Conservation (phyloP, 2,888 invertebrate genomes). For the Drosophila histrio region DNA sequence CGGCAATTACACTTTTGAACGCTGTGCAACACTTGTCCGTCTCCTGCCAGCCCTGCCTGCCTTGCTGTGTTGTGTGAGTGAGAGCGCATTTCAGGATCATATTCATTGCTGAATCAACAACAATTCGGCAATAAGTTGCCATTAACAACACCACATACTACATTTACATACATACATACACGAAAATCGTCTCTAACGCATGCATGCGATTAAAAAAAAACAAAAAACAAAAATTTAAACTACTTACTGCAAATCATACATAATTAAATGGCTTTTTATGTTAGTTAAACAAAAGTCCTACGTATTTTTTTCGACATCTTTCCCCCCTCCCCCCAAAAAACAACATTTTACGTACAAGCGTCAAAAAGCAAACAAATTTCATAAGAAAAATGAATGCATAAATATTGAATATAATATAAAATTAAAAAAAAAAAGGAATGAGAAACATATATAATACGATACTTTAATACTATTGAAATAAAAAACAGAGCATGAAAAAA, state of each 20-base stretch:
- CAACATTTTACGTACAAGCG: constrained; percentile 37
- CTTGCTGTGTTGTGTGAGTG: constrained; percentile 15
- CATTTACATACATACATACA: constrained; percentile 34
- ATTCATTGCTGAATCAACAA: constrained; percentile 33
- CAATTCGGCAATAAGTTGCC: constrained; percentile 50
- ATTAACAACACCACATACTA: constrained; percentile 25
- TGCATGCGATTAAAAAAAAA: constrained; percentile 33
- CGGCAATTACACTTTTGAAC: constrained; percentile 23
- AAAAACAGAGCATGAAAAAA: constrained; percentile 63
- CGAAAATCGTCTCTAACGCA: constrained; percentile 27
- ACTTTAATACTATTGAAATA: constrained; percentile 81
- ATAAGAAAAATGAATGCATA: constrained; percentile 57
- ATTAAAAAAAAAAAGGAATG: constrained; percentile 39
- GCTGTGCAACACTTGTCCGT: constrained; percentile 45
- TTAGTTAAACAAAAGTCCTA: constrained; percentile 58
- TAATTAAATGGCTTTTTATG: constrained; percentile 65
- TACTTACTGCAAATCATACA: constrained; percentile 57
- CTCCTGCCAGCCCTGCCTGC: constrained; percentile 41
- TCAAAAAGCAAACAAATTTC: constrained; percentile 39
- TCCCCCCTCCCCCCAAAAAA: constrained; percentile 8
- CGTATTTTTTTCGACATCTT: constrained; percentile 28
- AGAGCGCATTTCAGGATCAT: constrained; percentile 29
- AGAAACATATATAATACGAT: constrained; percentile 76
- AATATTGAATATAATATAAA: constrained; percentile 67
- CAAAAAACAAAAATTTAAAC: constrained; percentile 35